Base-by-base conservation (phyloP, 2,888 invertebrate genomes). In the Nymphalis urticae region DNA sequence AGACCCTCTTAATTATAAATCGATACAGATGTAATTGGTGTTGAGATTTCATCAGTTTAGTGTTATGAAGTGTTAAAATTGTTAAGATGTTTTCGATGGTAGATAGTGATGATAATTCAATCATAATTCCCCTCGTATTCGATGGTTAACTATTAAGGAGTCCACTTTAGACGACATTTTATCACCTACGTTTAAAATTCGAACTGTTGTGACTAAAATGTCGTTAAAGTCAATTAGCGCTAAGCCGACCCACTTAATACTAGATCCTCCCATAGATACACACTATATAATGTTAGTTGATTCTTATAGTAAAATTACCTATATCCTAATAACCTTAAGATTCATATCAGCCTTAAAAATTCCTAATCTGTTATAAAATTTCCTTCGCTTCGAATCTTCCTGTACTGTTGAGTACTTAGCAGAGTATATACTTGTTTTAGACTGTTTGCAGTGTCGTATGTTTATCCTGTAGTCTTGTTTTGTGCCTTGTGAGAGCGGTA, bases 401-500 rank as follows among this genome's bases (percentile, higher is more conserved):
- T 76, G 77, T 76, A 76, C 74, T 73, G 70, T 74, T 75, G 64
- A 65, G 74, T 76, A 72, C 70, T 64, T 72, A 73, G 71, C 68
- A 75, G 72, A 76, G 76, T 78, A 75, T 78, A 78, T 76, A 71
- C 65, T 71, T 75, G 74, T 75, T 75, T 75, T 73, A 65, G 62
- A 76, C 69, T 72, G 73, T 76, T 75, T 72, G 73, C 75, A 72
- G 69, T 72, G 64, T 75, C 69, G 73, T 75, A 77, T 72, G 75
- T 77, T 78, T 78, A 74, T 78, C 79, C 80, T 80, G 75, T 78
- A 78, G 75, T 83, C 78, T 90, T 90, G 78, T 86, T 86, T 90
- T 86, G 91, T 92, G 91, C 91, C 91, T 91, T 92, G 83, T 85
- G 75, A 80, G 79, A 79, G 82, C 84, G 81, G 76, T 79, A 76